Evolutionary conservation across 2,888 invertebrate species (phyloP).

Genomic region (Boloria selene): DNA sequence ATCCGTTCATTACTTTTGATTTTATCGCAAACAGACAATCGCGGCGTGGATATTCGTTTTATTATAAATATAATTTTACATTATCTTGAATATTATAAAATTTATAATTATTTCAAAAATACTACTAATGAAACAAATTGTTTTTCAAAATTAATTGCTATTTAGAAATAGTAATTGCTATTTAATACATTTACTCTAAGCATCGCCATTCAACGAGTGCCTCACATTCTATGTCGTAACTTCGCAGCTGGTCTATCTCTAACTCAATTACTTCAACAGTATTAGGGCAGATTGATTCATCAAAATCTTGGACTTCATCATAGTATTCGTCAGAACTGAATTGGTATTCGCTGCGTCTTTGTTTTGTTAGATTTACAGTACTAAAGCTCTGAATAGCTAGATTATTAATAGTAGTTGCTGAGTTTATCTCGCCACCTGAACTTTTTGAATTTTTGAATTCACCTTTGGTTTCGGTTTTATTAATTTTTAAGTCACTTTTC

Average conservation of each 20-base stretch:
- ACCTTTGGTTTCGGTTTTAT: constrained; percentile 35
- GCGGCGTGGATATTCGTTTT: no score
- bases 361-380: constrained; percentile 25
- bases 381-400: neutral
- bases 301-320: constrained; percentile 57
- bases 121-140: no score
- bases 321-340: constrained; percentile 69
- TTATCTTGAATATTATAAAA: no score
- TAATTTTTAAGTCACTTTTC: constrained; percentile 20
- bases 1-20: no score
- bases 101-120: no score
- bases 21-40: no score
- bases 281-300: constrained; percentile 50
- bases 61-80: no score
- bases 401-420: constrained; percentile 24
- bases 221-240: constrained; percentile 65
- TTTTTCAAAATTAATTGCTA: no score
- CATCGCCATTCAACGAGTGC: constrained; percentile 59
- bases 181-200: constrained; percentile 44
- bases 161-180: neutral
- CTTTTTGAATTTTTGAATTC: constrained; percentile 24
- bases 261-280: constrained; percentile 54
- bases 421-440: constrained; percentile 34
- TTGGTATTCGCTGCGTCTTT: constrained; percentile 59
- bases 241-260: constrained; percentile 56